A percentile compares a stretch with the other conserved stretches of the same genome.
phyloP scores from a whole-genome alignment of 2,797 vertebrate genomes.

The Argyrosomus regius region DNA sequence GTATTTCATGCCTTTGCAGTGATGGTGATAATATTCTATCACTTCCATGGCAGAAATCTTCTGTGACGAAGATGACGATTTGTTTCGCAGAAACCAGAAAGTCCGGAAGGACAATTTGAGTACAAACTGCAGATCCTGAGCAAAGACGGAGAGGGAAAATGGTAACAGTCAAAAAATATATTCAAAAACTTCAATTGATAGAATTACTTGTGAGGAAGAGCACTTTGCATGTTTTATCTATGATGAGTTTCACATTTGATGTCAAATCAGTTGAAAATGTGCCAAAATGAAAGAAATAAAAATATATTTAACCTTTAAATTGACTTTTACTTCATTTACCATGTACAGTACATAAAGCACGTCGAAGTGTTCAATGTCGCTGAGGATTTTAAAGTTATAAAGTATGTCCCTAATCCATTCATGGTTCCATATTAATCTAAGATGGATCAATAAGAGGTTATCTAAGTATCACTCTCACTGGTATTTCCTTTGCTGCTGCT shows the following conservation, averaged over 20 bases:
- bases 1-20: constrained; percentile 55
- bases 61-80: neutral
- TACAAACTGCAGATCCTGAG: constrained; percentile 83
- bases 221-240: neutral
- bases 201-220: neutral
- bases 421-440: too few relatives aligned
- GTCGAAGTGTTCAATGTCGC: too few relatives aligned
- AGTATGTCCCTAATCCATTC: too few relatives aligned
- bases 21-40: constrained; percentile 60
- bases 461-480: too few relatives aligned
- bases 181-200: neutral
- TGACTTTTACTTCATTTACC: neutral
- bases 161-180: neutral
- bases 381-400: too few relatives aligned
- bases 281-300: neutral
- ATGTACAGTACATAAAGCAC: too few relatives aligned
- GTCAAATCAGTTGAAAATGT: neutral
- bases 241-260: neutral
- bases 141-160: neutral
- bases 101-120: constrained; percentile 75
- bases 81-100: constrained; percentile 57
- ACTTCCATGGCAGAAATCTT: constrained; percentile 71
- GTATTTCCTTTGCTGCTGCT: too few relatives aligned
- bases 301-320: neutral
- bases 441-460: too few relatives aligned